These are phyloP conservation scores for Daktulosphaira vitifoliae DNA, from an alignment of 1,140 invertebrate genomes.

Conservation along the genomic window DNA sequence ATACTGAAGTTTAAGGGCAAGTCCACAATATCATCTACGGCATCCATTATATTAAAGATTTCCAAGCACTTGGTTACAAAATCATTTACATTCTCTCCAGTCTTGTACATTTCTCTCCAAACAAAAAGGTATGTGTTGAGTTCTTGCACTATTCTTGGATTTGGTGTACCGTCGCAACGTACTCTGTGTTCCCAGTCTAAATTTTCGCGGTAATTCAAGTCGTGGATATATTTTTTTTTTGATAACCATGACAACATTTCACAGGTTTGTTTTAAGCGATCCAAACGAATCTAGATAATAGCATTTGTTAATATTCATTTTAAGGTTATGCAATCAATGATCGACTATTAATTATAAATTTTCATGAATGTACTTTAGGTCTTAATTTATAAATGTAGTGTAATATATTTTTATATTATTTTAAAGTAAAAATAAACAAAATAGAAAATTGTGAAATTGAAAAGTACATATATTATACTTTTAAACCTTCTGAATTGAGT, in stretches of 20 bases:
- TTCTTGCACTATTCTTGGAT: constrained; percentile 48
- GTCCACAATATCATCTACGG: constrained; percentile 46
- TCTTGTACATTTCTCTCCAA: constrained; percentile 47
- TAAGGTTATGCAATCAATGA: no score
- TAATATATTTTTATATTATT: no score
- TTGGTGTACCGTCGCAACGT: constrained; percentile 55
- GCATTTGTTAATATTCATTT: no score
- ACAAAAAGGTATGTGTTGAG: constrained; percentile 55
- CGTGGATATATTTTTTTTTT: constrained; percentile 30
- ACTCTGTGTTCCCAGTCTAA: constrained; percentile 53
- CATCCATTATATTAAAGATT: constrained; percentile 43
- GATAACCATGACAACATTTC: background rate
- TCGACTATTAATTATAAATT: no score
- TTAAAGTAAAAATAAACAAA: no score
- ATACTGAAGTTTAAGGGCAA: constrained; percentile 38
- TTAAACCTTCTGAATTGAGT: no score
- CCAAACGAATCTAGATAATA: background rate
- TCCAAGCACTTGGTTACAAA: constrained; percentile 42
- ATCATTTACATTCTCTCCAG: constrained; percentile 44
- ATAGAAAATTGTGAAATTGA: no score
- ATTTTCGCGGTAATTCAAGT: constrained; percentile 29
- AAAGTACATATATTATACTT: no score
- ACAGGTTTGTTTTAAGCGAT: background rate
- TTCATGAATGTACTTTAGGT: no score
- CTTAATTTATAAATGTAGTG: no score